Evolutionary conservation across 1,140 invertebrate genomes (phyloP), one percentile per base, ranked within the genome.

Genomic region (Trinorchestia longiramus): DNA sequence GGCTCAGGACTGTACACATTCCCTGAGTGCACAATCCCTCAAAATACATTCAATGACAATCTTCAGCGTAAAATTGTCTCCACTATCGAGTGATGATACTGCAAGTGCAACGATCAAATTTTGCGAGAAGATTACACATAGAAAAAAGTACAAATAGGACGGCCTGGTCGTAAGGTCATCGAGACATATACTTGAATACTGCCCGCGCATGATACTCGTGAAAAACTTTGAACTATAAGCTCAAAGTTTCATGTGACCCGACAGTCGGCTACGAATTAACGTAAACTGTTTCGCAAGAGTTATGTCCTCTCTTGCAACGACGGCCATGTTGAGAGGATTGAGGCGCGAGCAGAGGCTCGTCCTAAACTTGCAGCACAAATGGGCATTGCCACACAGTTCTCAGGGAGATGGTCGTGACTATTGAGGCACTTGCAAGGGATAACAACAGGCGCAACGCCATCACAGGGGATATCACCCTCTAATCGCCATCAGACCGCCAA

Each of bases 331-430:
- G 28, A 36, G 62, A 77, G 28, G 11, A 36, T 77, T 77, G 62
- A 15, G 62, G 28, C 28, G 28, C 62, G 11, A 23, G 62, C 28
- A 3, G 62, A 90, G n/a, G 15, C 88, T 28, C 88, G 8, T 90
- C 41, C 88, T 6, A 11, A 90, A 90, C n/a, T 90, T 43, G 41
- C 36, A 41, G 88, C 28, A 77, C 62, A 11, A 77, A 90, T 28
- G 3, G 41, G 6, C 41, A 47, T 94, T 94, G 92, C 92, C 40
- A 47, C 92, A 94, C 92, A 47, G 92, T 43, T 44, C 6, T 8
- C 36, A 94, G 43, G 47, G 43, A 4, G 92, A 94, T 43, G 47
- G 92, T 94, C 92, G 92, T 94, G 92, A 94, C 92, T 94, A 45
- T 45, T 23, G 40, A 94, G 92, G 43, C 43, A 19, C 92, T 19